Base-by-base conservation (phyloP, 2,888 invertebrate genomes). In the Tiliacea citrago region DNA sequence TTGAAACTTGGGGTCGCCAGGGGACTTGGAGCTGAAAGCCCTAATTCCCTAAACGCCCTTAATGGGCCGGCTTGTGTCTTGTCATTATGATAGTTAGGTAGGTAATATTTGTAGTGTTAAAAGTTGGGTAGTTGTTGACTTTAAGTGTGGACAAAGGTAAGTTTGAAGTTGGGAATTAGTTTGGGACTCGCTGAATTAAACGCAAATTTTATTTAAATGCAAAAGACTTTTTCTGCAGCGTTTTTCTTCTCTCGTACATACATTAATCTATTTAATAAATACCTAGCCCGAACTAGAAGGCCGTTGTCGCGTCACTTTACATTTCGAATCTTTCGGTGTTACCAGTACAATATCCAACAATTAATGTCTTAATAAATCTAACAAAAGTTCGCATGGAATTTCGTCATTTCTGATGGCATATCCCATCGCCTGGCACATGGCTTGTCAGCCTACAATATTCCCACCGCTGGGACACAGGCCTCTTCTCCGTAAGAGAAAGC, bases 21-120 rank as follows among this genome's bases (percentile, higher is more conserved):
- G 57, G 35, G 61, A 24, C 39, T 73, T 47, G 29, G 18, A 24
- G 58, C 72, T 86, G 68, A 75, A 75, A 84, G 70, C 70, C 24
- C 13, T 73, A 78, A 76, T 75, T 68, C 81, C 68, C 65, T 60
- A 42, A 62, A 68, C 60, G 62, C 55, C 42, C 21, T 9, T 60
- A 72, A 68, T 65, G 45, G 69, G 45, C 24, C 21, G 47, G 8
- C 21, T 79, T 49, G 49, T 67, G 51, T 77, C 13, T 72, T 57
- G 55, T 68, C 61, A 62, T 62, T 49, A 42, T 61, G 13, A 24
- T 29, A 21, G 76, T 63, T 63, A 35, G 24, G 13, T 4, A 39
- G 2, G 53, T 65, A 53, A 29, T 67, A 77, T 29, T 39, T 63
- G 24, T 42, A 10, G 16, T 47, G 8, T 57, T 16, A 7, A 29